These are phyloP conservation scores for Monochamus saltuarius DNA, from an alignment of 1,140 invertebrate species.

Conservation along the genomic window DNA sequence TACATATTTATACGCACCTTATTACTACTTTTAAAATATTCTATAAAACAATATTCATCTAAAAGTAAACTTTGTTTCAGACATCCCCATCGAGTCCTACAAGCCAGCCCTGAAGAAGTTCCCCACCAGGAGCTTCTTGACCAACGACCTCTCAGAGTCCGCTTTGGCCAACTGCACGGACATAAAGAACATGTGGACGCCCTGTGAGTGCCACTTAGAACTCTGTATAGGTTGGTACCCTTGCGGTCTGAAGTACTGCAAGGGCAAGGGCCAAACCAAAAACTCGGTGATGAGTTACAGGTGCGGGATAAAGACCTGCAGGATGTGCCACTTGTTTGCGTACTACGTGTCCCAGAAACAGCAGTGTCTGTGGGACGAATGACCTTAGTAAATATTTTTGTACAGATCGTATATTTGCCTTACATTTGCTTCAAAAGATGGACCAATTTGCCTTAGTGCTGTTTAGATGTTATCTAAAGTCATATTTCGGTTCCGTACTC, in stretches of 20 bases:
- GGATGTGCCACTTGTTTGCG: conserved; percentile 82
- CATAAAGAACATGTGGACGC: conserved; percentile 64
- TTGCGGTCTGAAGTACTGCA: conserved; percentile 94
- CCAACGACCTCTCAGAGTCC: conserved; percentile 45
- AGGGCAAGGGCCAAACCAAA: conserved; percentile 65
- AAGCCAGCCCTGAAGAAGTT: conserved; percentile 59
- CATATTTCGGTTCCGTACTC: neutral
- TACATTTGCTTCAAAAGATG: conserved; percentile 30
- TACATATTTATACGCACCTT: too few relatives aligned
- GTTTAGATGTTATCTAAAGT: conserved; percentile 10
- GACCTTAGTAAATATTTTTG: conserved; percentile 49
- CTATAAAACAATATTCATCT: too few relatives aligned
- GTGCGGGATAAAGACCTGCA: conserved; percentile 94
- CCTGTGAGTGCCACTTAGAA: conserved; percentile 79
- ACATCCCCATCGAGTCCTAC: conserved; percentile 60
- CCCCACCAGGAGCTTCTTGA: conserved; percentile 51
- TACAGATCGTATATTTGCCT: conserved; percentile 27
- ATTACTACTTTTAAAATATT: too few relatives aligned
- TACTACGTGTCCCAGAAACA: conserved; percentile 82
- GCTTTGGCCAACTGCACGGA: conserved; percentile 59
- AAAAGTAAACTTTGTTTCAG: conserved; percentile 49
- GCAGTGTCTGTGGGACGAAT: conserved; percentile 86
- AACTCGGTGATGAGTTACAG: conserved; percentile 68
- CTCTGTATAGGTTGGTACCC: conserved; percentile 86
- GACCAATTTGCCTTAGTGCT: conserved; percentile 44